Conservation (phyloP, 2,797 vertebrate genomes). For the Muraenolepis orangiensis region DNA sequence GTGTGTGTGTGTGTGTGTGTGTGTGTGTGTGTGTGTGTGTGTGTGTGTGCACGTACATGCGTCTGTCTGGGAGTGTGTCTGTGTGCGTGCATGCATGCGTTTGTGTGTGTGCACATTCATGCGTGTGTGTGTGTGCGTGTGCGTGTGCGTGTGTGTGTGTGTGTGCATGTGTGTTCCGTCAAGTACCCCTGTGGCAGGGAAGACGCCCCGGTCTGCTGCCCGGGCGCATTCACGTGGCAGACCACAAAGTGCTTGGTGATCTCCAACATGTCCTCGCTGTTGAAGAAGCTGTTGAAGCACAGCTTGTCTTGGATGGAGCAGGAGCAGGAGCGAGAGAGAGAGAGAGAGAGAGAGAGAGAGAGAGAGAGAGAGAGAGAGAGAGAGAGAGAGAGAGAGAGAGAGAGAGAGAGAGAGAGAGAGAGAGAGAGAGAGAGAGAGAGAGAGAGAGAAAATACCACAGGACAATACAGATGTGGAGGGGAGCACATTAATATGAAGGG, state of each 20-base stretch:
- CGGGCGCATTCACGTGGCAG: slow-evolving; percentile 90
- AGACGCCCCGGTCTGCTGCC: slow-evolving; percentile 89
- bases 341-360: neutral
- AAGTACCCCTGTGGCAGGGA: slow-evolving; percentile 79
- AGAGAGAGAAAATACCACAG: slow-evolving; percentile 5
- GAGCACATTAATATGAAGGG: neutral
- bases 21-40: neutral
- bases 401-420: neutral
- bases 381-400: neutral
- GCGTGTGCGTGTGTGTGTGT: neutral
- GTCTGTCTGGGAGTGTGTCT: neutral
- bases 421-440: neutral
- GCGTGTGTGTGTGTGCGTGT: neutral
- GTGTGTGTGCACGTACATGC: neutral
- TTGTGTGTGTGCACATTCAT: neutral
- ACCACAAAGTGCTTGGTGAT: slow-evolving; percentile 97
- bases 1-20: neutral
- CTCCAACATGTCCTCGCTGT: slow-evolving; percentile 95
- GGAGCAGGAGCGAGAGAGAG: neutral
- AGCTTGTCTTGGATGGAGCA: slow-evolving; percentile 84
- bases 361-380: slow-evolving; percentile 4
- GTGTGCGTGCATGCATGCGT: neutral
- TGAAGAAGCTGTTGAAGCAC: slow-evolving; percentile 94
- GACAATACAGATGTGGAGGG: neutral
- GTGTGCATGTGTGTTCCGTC: neutral